Evolutionary conservation across 2,888 invertebrate genomes (phyloP).

Genomic region (Amiota mariae): DNA sequence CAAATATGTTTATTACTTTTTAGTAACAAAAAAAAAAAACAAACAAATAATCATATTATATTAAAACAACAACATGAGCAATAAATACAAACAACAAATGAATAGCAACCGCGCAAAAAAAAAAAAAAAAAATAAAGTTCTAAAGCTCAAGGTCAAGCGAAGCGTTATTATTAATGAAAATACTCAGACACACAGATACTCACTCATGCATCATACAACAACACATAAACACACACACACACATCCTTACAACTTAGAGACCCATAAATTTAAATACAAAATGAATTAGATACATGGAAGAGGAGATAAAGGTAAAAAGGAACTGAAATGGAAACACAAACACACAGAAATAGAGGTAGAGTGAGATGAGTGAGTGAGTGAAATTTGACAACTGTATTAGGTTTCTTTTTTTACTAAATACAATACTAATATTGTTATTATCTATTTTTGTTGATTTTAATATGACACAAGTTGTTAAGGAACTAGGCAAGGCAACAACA

Average conservation of each 20-base stretch:
- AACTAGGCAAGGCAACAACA: too few species aligned
- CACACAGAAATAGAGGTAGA: too few species aligned
- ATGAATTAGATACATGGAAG: too few species aligned
- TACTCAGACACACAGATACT: constrained; percentile 34
- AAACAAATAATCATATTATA: not conserved
- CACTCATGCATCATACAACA: constrained; percentile 17
- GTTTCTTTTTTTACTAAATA: too few species aligned
- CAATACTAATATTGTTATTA: too few species aligned
- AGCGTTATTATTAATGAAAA: constrained; percentile 63
- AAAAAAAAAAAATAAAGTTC: constrained; percentile 44
- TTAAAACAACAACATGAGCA: constrained; percentile 2
- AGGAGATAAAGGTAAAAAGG: too few species aligned
- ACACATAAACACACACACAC: not conserved
- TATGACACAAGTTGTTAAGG: too few species aligned
- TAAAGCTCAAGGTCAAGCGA: constrained; percentile 63
- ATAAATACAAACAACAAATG: constrained; percentile 25
- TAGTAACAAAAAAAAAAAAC: not conserved
- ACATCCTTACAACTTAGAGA: not conserved
- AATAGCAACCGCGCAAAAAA: constrained; percentile 37
- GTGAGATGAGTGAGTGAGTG: too few species aligned
- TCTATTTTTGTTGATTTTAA: too few species aligned
- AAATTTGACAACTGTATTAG: too few species aligned
- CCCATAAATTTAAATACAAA: constrained; percentile 1
- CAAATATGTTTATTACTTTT: too few species aligned
- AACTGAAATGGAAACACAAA: too few species aligned